Evolutionary conservation across 2,797 vertebrate species (phyloP).

Genomic region (Amniataba percoides): DNA sequence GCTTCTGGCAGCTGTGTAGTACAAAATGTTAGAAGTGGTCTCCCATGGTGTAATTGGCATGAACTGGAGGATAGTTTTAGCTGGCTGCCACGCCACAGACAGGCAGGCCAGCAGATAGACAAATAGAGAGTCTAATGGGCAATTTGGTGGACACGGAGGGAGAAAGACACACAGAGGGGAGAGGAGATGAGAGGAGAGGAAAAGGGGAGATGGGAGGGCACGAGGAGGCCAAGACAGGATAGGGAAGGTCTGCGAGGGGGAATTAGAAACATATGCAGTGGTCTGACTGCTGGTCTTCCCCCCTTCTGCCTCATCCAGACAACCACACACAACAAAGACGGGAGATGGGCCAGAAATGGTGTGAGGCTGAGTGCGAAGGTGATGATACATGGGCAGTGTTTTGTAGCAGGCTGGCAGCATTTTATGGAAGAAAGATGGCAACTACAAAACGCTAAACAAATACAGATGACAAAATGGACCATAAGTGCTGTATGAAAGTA

Average conservation of each 20-base stretch:
- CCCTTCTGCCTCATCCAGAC: slow-evolving; percentile 68
- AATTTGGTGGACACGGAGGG: slow-evolving; percentile 70
- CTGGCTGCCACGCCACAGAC: slow-evolving; percentile 69
- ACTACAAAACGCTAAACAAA: slow-evolving; percentile 56
- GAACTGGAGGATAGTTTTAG: slow-evolving; percentile 59
- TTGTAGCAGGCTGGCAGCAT: slow-evolving; percentile 43
- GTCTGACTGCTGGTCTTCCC: slow-evolving; percentile 76
- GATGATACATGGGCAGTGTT: slow-evolving; percentile 72
- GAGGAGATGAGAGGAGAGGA: slow-evolving; percentile 9
- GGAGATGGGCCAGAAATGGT: slow-evolving; percentile 73
- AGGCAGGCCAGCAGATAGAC: slow-evolving; percentile 61
- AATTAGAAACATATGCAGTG: slow-evolving; percentile 83
- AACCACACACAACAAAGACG: slow-evolving; percentile 79
- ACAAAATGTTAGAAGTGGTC: slow-evolving; percentile 68
- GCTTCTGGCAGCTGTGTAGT: slow-evolving; percentile 39
- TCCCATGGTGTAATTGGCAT: slow-evolving; percentile 65
- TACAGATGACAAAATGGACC: slow-evolving; percentile 50
- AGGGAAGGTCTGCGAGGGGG: slow-evolving; percentile 64
- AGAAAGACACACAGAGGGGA: slow-evolving; percentile 30
- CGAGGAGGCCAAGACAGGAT: slow-evolving; percentile 55
- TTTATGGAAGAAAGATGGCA: slow-evolving; percentile 59
- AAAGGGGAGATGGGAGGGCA: slow-evolving; percentile 24
- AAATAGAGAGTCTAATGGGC: slow-evolving; percentile 72
- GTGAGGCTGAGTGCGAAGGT: slow-evolving; percentile 72
- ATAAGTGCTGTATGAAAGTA: slow-evolving; percentile 5